A percentile compares a stretch with the other conserved stretches of the same genome.
phyloP scores from a whole-genome alignment of 2,888 invertebrate genomes.

The Phortica okadai region DNA sequence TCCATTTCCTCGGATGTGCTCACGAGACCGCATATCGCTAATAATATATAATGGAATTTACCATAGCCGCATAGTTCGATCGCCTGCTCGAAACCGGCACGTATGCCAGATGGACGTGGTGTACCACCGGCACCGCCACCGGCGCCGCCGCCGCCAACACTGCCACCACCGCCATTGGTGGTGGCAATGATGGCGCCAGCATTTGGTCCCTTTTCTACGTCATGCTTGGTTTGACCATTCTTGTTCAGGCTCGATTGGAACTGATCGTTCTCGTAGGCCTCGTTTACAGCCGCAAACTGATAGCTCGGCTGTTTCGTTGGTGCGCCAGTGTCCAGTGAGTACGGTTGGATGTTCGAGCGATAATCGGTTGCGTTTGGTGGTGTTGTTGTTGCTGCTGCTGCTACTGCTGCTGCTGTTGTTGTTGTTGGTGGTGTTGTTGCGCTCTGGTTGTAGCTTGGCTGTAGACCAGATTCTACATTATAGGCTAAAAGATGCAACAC shows the following conservation, averaged over 20 bases:
- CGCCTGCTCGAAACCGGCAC: conserved; percentile 91
- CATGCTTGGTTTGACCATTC: conserved; percentile 61
- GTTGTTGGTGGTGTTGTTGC: conserved; percentile 78
- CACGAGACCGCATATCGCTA: conserved; percentile 95
- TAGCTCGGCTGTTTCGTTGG: conserved; percentile 70
- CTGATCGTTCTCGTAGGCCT: conserved; percentile 65
- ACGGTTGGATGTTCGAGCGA: conserved; percentile 73
- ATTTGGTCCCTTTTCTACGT: conserved; percentile 66
- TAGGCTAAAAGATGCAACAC: conserved; percentile 80
- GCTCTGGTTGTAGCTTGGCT: conserved; percentile 84
- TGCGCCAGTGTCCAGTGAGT: conserved; percentile 68
- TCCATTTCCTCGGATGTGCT: conserved; percentile 97
- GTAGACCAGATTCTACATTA: conserved; percentile 91
- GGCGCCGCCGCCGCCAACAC: conserved; percentile 48
- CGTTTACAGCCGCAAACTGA: conserved; percentile 70
- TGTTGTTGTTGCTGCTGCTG: conserved; percentile 64
- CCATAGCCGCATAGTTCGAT: conserved; percentile 86
- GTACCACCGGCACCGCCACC: conserved; percentile 72
- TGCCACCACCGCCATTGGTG: conserved; percentile 39
- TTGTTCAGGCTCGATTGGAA: conserved; percentile 44
- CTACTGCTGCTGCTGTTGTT: conserved; percentile 46
- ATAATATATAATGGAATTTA: conserved; percentile 90
- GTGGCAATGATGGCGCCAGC: conserved; percentile 48
- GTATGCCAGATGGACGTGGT: conserved; percentile 78
- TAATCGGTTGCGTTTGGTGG: conserved; percentile 57